Evolutionary conservation across 1,140 invertebrate species (phyloP).

Genomic region (Tetraneura akinire): DNA sequence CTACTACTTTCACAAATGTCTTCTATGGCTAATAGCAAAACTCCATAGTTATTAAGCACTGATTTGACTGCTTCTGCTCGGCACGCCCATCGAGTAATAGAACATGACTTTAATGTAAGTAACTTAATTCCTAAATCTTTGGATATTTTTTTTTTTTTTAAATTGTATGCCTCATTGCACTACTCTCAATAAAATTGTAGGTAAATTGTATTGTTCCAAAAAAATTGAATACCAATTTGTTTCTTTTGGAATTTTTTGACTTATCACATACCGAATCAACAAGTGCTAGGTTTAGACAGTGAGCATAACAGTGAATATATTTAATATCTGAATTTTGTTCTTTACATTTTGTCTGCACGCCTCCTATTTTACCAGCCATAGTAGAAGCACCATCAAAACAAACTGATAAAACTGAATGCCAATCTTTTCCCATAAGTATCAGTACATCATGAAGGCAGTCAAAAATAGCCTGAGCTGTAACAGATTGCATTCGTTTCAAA

Average conservation of each 20-base stretch:
- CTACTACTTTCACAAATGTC: constrained; percentile 8
- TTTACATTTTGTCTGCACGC: neutral
- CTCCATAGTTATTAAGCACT: constrained; percentile 8
- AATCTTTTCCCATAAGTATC: constrained; percentile 4
- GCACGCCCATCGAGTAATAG: neutral
- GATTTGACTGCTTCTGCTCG: constrained; percentile 11
- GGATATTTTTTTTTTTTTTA: constrained; percentile 8
- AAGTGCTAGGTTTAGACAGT: no score
- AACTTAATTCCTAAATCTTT: constrained; percentile 4
- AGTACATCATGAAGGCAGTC: neutral
- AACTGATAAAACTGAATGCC: neutral
- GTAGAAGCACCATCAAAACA: neutral
- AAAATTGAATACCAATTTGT: no score
- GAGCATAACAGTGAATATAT: neutral
- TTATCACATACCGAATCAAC: neutral
- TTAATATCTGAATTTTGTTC: neutral
- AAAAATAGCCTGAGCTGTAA: constrained; percentile 1
- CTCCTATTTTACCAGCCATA: constrained; percentile 3
- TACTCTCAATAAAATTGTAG: constrained; percentile 5
- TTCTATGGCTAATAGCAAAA: constrained; percentile 8
- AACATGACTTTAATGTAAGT: constrained; percentile 6
- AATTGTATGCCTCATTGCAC: constrained; percentile 1
- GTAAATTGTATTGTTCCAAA: no score
- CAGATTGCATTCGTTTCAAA: neutral
- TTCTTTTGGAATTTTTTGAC: constrained; percentile 3